Evolutionary conservation across 1,140 invertebrate species (phyloP).

Genomic region (Conus ventricosus): DNA sequence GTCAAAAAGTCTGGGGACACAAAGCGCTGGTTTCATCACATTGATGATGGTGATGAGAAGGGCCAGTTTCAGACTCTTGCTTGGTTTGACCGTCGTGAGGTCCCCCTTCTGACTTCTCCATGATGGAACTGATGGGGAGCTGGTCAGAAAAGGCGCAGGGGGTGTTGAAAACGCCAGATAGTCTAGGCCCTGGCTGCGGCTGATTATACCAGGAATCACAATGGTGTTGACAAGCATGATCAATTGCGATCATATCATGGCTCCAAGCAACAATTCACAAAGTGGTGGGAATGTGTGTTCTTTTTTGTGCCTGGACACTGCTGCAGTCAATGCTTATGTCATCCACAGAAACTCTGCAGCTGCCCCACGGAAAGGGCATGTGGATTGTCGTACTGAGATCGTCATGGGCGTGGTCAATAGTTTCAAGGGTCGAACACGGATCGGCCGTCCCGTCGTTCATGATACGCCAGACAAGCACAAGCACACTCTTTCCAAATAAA

Average conservation of each 20-base stretch:
- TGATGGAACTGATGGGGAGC: too few relatives aligned
- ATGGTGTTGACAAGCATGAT: conserved; percentile 10
- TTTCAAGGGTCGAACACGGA: too few relatives aligned
- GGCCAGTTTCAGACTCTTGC: too few relatives aligned
- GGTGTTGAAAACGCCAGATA: neutral
- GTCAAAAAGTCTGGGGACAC: too few relatives aligned
- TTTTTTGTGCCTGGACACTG: neutral
- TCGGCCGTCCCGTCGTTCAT: too few relatives aligned
- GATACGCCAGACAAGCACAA: too few relatives aligned
- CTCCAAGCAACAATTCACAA: neutral
- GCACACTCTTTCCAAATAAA: too few relatives aligned
- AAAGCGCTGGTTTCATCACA: too few relatives aligned
- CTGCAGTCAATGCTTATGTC: neutral
- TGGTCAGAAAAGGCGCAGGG: too few relatives aligned
- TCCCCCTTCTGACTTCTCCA: neutral
- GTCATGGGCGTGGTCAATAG: too few relatives aligned
- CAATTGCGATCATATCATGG: neutral
- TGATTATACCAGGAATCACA: neutral
- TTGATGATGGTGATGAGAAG: too few relatives aligned
- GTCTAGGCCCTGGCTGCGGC: neutral
- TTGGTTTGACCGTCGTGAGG: too few relatives aligned
- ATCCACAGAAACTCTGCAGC: neutral
- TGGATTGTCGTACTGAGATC: neutral
- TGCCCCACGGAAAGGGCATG: neutral
- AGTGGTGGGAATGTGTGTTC: neutral